phyloP scores from a whole-genome alignment of 1,140 invertebrate species.

The Zaprionus davidi region DNA sequence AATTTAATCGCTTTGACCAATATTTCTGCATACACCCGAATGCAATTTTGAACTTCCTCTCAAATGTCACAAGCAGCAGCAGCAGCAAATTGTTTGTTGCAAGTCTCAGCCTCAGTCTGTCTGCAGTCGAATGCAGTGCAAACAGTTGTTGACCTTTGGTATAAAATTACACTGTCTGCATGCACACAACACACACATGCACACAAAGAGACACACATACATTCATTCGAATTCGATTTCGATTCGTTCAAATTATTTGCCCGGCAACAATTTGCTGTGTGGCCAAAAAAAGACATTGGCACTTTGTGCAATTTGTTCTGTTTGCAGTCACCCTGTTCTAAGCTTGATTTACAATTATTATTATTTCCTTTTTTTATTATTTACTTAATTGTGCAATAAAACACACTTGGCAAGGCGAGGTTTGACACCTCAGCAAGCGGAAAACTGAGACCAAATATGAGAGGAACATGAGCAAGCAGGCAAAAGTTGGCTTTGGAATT shows the following conservation, averaged over 20 bases:
- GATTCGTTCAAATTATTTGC: conserved; percentile 10
- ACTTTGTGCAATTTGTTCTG: conserved; percentile 38
- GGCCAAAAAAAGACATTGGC: conserved; percentile 12
- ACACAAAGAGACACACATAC: background rate
- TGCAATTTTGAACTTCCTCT: conserved; percentile 18
- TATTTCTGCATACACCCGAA: conserved; percentile 24
- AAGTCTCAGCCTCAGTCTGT: conserved; percentile 5
- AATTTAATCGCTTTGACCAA: conserved; percentile 32
- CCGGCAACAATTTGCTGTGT: conserved; percentile 8
- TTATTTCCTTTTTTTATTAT: conserved; percentile 34
- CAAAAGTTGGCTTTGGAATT: background rate
- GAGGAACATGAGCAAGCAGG: background rate
- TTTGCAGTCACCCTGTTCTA: conserved; percentile 3
- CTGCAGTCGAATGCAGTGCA: conserved; percentile 25
- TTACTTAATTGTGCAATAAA: conserved; percentile 64
- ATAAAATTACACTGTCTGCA: conserved; percentile 60
- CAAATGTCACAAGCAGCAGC: conserved; percentile 32
- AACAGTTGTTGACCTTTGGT: conserved; percentile 69
- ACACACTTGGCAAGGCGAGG: conserved; percentile 32
- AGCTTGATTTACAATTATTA: conserved; percentile 10
- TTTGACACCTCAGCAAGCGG: conserved; percentile 10
- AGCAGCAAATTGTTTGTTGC: conserved; percentile 18
- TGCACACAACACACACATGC: background rate
- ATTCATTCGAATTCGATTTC: background rate
- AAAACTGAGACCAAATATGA: background rate